Evolutionary conservation across 2,888 invertebrate genomes (phyloP), one percentile per base, ranked within the genome.

Genomic region (Lottia gigantea): DNA sequence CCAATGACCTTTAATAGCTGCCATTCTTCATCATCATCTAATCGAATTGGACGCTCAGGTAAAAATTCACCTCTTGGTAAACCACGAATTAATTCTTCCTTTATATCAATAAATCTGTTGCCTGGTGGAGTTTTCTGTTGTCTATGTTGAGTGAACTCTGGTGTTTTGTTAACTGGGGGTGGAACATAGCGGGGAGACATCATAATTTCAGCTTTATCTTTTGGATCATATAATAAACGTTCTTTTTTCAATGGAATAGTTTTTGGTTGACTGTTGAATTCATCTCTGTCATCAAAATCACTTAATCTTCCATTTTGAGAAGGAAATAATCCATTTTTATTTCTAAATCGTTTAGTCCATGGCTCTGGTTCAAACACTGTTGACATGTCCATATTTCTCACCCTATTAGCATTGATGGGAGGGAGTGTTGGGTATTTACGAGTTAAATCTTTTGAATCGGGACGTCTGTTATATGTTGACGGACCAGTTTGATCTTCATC

Each of bases 341-440:
- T 23, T 55, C 15, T 55, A 55, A 23, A 74, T 46, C 68, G 64
- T 14, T 68, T 47, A 15, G 80, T 81, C 82, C 83, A 82, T 1
- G 77, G 65, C 67, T 83, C 83, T 0, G 77, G 74, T 68, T 83
- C 83, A 66, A 83, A 83, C 62, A 83, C 80, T 46, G 83, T 83
- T 40, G 83, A 83, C 70, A 76, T 75, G 67, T 79, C 75, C 15
- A 45, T 31, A 71, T 80, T 82, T 66, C 75, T 75, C 14, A 73
- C 73, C 40, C 80, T 74, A 68, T 81, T 79, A 31, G 71, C 74
- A 31, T 81, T 80, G n/a, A 82, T 80, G 2, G 81, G 80, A n/a
- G 81, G 81, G 64, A 83, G 72, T 2, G 72, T 68, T 25, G 74
- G 76, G 65, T 77, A 82, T n/a, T 70, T 71, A 2, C 76, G 71